Conservation (phyloP, 2,888 invertebrate species). For the Amiota minor region DNA sequence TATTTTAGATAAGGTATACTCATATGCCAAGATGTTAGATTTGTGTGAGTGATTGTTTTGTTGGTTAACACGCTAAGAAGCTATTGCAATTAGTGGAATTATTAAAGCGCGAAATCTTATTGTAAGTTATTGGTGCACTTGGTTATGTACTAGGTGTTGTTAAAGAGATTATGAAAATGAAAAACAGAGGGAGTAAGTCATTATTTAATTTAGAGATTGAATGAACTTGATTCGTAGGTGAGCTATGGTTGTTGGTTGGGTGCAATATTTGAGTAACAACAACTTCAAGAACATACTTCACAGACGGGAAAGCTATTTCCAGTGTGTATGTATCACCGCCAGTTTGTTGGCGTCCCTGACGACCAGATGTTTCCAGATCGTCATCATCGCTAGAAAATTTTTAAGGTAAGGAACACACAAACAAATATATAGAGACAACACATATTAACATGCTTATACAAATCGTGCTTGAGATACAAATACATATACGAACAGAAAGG, state of each 20-base stretch:
- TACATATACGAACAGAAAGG: slow-evolving; percentile 41
- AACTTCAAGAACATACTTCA: slow-evolving; percentile 82
- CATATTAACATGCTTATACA: slow-evolving; percentile 34
- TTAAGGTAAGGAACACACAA: slow-evolving; percentile 53
- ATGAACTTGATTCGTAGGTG: slow-evolving; percentile 38
- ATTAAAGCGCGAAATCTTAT: slow-evolving; percentile 12
- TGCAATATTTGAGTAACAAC: slow-evolving; percentile 9
- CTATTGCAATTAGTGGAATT: not conserved
- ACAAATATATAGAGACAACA: slow-evolving; percentile 52
- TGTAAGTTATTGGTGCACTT: slow-evolving; percentile 12
- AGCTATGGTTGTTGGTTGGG: slow-evolving; percentile 38
- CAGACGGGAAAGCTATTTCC: slow-evolving; percentile 92
- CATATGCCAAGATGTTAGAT: not conserved
- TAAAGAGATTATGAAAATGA: slow-evolving; percentile 36
- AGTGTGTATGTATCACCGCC: slow-evolving; percentile 87
- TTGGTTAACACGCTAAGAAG: slow-evolving; percentile 28
- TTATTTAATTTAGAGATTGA: slow-evolving; percentile 43
- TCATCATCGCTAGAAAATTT: slow-evolving; percentile 66
- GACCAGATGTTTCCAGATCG: slow-evolving; percentile 69
- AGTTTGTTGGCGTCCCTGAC: slow-evolving; percentile 89
- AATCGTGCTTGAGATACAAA: slow-evolving; percentile 33
- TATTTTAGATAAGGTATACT: not conserved
- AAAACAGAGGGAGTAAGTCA: slow-evolving; percentile 29
- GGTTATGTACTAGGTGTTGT: slow-evolving; percentile 31
- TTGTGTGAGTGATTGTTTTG: slow-evolving; percentile 11